phyloP scores from a whole-genome alignment of 1,140 invertebrate species.

The Drosophila sturtevanti region DNA sequence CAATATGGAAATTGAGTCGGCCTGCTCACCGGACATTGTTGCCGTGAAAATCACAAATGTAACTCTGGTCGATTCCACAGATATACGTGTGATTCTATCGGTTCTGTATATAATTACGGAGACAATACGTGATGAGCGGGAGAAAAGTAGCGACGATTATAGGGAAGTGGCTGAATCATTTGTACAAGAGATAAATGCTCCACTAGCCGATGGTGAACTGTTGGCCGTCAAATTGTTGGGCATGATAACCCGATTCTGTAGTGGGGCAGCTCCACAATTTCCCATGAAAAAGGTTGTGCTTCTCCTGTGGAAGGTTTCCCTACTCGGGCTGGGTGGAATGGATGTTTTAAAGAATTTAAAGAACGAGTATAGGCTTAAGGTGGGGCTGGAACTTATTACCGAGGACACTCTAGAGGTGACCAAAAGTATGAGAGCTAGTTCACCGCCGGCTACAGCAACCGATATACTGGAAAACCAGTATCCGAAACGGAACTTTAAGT shows the following conservation, averaged over 20 bases:
- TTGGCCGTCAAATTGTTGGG: constrained; percentile 94
- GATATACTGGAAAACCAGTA: constrained; percentile 96
- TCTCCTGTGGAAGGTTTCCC: constrained; percentile 97
- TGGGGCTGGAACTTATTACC: constrained; percentile 88
- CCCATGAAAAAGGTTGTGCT: constrained; percentile 98
- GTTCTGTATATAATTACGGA: constrained; percentile 97
- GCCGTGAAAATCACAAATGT: constrained; percentile 93
- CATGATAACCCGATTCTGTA: constrained; percentile 98
- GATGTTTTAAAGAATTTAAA: constrained; percentile 91
- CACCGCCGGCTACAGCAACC: constrained; percentile 95
- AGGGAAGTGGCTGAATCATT: constrained; percentile 89
- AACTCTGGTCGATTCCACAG: constrained; percentile 94
- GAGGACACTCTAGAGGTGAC: constrained; percentile 98
- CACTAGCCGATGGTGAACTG: constrained; percentile 91
- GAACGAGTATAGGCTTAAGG: constrained; percentile 88
- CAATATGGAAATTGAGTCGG: constrained; percentile 96
- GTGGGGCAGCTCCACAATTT: constrained; percentile 96
- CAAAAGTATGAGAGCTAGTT: constrained; percentile 95
- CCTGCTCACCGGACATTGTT: constrained; percentile 87
- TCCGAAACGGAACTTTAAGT: constrained; percentile 87
- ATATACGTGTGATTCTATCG: constrained; percentile 95
- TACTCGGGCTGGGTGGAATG: constrained; percentile 95
- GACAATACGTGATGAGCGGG: constrained; percentile 90
- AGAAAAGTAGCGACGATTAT: constrained; percentile 87
- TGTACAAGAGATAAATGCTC: constrained; percentile 90